A percentile compares a stretch with the other conserved stretches of the same genome.
Conservation (phyloP, 1,140 invertebrate species). For the Drosophila paulistorum region DNA sequence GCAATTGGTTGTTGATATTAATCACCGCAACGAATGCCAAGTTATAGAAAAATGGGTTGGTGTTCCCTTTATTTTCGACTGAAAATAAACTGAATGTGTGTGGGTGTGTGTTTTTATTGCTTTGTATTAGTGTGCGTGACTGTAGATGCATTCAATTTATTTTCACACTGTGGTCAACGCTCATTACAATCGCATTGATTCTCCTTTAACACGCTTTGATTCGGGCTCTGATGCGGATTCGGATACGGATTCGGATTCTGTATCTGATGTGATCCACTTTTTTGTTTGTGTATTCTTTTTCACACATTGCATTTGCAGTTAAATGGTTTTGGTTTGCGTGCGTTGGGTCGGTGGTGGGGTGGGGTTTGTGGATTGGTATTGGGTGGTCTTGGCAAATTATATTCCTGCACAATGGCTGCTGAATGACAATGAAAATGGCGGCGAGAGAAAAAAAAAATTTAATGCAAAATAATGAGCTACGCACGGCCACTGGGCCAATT, state of each 20-base stretch:
- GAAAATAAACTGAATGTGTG: neutral
- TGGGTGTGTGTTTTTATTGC: neutral
- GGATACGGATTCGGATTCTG: neutral
- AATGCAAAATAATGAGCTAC: conserved; percentile 58
- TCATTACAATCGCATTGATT: conserved; percentile 57
- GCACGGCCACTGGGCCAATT: conserved; percentile 33
- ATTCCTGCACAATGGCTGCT: conserved; percentile 44
- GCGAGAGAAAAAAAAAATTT: conserved; percentile 28
- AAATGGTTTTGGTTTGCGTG: neutral
- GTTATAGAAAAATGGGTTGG: neutral
- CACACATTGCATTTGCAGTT: conserved; percentile 39
- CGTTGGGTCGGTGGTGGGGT: neutral
- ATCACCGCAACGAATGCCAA: neutral
- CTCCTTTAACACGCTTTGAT: conserved; percentile 9
- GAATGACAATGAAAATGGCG: conserved; percentile 10
- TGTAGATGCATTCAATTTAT: conserved; percentile 44
- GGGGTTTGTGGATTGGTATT: conserved; percentile 24
- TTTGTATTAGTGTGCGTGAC: conserved; percentile 27
- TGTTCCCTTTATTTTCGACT: neutral
- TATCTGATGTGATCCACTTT: neutral
- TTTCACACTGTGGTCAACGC: conserved; percentile 41
- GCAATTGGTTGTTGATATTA: neutral
- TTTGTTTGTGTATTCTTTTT: neutral
- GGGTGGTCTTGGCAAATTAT: conserved; percentile 46
- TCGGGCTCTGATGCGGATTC: neutral